These are phyloP conservation scores for Caenorhabditis sp. DNA, from an alignment of 2,888 invertebrate species.

Conservation along the genomic window DNA sequence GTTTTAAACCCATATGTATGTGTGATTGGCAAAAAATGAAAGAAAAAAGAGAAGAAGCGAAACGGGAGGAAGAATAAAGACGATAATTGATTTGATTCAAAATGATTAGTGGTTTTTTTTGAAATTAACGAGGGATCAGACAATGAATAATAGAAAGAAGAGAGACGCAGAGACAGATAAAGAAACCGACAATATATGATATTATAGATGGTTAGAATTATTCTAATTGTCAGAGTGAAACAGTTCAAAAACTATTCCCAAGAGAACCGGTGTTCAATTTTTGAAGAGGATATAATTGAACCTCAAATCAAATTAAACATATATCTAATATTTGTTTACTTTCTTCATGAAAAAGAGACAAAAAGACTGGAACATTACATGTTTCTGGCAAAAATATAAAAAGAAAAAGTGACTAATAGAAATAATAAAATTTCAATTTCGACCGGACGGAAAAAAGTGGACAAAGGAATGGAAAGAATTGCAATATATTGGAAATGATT, in stretches of 20 bases:
- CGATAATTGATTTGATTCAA: slow-evolving; percentile 11
- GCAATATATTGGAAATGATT: too few species aligned
- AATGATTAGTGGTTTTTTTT: slow-evolving; percentile 26
- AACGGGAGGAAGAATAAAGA: slow-evolving; percentile 5
- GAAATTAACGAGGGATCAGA: slow-evolving; percentile 9
- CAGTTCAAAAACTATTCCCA: not conserved
- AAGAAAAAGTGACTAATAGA: not conserved
- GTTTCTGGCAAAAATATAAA: not conserved
- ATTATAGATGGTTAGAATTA: too few species aligned
- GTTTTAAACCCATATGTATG: slow-evolving; percentile 17
- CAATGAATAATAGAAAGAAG: too few species aligned
- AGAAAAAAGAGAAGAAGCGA: not conserved
- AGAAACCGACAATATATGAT: too few species aligned
- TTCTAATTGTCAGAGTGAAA: too few species aligned
- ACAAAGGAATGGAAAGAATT: too few species aligned
- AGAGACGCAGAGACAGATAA: too few species aligned
- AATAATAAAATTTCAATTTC: not conserved
- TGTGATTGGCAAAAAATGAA: slow-evolving; percentile 1
- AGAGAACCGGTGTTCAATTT: not conserved
- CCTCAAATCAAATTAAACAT: too few species aligned
- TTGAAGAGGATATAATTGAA: not conserved
- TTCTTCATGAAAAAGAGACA: too few species aligned
- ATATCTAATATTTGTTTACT: not conserved
- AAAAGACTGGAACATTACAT: not conserved
- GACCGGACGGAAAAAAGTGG: too few species aligned